phyloP scores from a whole-genome alignment of 2,113 vertebrate genomes.

The Dicaeum eximium region DNA sequence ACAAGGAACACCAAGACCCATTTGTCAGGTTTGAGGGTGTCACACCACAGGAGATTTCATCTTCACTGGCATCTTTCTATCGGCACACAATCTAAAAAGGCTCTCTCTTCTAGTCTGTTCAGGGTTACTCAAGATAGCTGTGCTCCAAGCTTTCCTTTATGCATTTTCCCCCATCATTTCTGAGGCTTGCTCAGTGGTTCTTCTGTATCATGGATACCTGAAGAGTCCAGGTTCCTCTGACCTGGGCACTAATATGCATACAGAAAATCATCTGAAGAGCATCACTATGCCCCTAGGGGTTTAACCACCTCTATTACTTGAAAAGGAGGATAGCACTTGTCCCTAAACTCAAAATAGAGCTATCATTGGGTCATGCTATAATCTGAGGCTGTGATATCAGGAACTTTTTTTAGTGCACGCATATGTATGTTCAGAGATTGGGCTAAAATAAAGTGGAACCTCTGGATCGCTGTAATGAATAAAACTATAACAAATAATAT shows the following conservation, averaged over 20 bases:
- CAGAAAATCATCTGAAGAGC: background rate
- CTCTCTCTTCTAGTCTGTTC: background rate
- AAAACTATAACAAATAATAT: background rate
- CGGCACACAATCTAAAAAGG: background rate
- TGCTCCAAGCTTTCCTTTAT: background rate
- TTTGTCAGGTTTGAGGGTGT: background rate
- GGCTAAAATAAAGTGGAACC: background rate
- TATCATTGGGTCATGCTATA: background rate
- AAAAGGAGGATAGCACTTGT: background rate
- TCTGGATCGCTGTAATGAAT: background rate
- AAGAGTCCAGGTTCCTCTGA: background rate
- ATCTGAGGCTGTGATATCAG: background rate
- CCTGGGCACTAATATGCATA: background rate
- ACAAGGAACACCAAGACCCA: conserved; percentile 21
- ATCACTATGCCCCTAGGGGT: background rate
- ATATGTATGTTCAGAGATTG: background rate
- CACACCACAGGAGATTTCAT: background rate
- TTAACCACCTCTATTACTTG: background rate
- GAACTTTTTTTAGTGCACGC: background rate
- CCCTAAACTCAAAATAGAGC: background rate
- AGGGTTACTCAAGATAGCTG: background rate
- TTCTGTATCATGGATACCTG: background rate
- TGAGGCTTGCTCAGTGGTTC: background rate
- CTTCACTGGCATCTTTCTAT: background rate
- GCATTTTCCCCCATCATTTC: background rate